phyloP scores from a whole-genome alignment of 2,113 vertebrate genomes.

The Willisornis vidua region DNA sequence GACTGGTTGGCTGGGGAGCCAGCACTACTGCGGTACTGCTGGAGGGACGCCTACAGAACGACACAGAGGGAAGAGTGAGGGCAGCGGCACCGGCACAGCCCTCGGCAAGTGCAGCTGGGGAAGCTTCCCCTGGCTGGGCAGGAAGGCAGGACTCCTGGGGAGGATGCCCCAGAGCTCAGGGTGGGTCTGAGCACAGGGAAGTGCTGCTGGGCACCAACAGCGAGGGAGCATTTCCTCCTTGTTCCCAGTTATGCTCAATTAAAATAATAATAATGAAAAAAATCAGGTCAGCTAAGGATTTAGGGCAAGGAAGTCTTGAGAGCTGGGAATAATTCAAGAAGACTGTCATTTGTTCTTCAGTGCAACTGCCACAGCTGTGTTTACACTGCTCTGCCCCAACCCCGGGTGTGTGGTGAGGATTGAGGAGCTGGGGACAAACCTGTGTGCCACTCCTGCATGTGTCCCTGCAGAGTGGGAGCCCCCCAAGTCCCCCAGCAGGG shows the following conservation, averaged over 20 bases:
- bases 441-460: not conserved
- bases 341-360: not conserved
- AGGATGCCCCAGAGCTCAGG: not conserved
- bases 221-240: not conserved
- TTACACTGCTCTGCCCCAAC: not conserved
- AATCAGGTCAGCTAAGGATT: not conserved
- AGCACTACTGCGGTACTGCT: conserved; percentile 98
- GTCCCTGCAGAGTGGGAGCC: not conserved
- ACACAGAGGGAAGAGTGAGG: conserved; percentile 72
- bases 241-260: rapidly evolving
- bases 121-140: not conserved
- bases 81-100: no score
- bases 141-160: not conserved
- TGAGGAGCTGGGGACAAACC: rapidly evolving
- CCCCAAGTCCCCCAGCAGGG: not conserved
- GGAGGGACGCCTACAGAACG: conserved; percentile 88
- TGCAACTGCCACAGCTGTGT: not conserved
- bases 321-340: not conserved
- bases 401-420: not conserved
- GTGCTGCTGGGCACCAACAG: not conserved
- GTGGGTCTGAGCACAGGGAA: not conserved
- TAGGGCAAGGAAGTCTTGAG: not conserved
- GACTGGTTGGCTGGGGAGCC: conserved; percentile 99
- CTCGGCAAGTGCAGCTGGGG: no score
- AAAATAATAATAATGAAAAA: not conserved